Conservation (phyloP, 2,113 vertebrate species). For the Alligator sinensis region DNA sequence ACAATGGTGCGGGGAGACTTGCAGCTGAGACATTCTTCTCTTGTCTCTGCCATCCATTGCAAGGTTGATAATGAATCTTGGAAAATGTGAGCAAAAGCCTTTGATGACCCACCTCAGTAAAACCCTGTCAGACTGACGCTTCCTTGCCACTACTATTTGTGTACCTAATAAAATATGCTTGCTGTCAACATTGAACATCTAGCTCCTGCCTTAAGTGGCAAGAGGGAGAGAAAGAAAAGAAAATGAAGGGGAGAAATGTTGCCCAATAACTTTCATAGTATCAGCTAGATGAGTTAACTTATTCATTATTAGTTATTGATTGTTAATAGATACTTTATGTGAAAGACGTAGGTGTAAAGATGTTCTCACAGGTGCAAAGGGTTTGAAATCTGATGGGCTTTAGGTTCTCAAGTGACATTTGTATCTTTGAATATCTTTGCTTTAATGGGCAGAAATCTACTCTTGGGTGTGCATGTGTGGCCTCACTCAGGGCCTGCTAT, state of each 20-base stretch:
- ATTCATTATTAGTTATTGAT: background rate
- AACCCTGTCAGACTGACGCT: constrained; percentile 58
- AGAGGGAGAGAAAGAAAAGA: background rate
- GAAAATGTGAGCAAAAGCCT: constrained; percentile 68
- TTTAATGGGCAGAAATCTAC: background rate
- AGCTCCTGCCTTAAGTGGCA: background rate
- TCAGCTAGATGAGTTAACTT: background rate
- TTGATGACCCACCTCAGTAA: constrained; percentile 42
- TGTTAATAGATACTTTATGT: background rate
- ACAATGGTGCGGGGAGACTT: constrained; percentile 58
- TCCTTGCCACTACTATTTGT: constrained; percentile 59
- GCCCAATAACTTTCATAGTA: background rate
- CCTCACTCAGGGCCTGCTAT: background rate
- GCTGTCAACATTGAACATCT: constrained; percentile 4
- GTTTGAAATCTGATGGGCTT: background rate
- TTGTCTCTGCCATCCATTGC: constrained; percentile 61
- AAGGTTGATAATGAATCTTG: constrained; percentile 57
- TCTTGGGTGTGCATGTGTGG: background rate
- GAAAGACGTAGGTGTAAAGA: background rate
- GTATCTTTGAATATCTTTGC: background rate
- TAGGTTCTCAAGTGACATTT: background rate
- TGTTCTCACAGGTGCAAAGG: background rate
- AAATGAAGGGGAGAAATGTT: background rate
- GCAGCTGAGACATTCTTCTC: constrained; percentile 11
- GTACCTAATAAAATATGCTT: background rate